A percentile compares a stretch with the other conserved stretches of the same genome.
Conservation (phyloP, 2,888 invertebrate genomes). For the Scaptodrosophila latifasciaeformis region DNA sequence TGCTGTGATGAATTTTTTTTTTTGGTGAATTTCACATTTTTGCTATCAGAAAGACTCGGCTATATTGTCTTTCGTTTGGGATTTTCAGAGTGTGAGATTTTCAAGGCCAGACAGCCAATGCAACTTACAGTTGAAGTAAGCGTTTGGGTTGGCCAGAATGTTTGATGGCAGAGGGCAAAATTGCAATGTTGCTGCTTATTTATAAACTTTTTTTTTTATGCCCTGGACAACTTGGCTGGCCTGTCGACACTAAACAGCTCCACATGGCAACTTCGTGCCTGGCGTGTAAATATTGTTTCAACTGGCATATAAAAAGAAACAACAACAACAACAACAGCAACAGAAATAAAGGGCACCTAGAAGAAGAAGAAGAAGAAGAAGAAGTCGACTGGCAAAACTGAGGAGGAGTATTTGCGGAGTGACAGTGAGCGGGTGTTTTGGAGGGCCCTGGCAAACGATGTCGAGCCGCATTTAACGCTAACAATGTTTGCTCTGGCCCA, state of each 20-base stretch:
- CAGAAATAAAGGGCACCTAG: background rate
- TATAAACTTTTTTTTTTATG: constrained; percentile 55
- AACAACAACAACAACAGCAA: background rate
- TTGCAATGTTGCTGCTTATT: constrained; percentile 41
- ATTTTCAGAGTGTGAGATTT: no score
- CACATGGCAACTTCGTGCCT: constrained; percentile 67
- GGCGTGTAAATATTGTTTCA: constrained; percentile 68
- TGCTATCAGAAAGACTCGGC: no score
- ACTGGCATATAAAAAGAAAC: background rate
- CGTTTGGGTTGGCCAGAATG: background rate
- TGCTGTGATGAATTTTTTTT: no score
- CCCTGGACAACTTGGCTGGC: constrained; percentile 24
- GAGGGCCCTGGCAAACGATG: constrained; percentile 19
- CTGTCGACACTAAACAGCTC: constrained; percentile 53
- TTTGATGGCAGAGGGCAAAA: constrained; percentile 36
- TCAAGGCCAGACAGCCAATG: constrained; percentile 56
- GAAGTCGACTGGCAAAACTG: no score
- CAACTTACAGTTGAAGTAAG: constrained; percentile 36
- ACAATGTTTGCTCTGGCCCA: constrained; percentile 66
- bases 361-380: no score
- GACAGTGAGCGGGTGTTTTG: constrained; percentile 9
- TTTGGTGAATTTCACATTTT: no score
- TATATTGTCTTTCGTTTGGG: no score
- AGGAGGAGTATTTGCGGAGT: constrained; percentile 1
- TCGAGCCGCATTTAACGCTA: constrained; percentile 57